Evolutionary conservation across 2,113 vertebrate genomes (phyloP).

Genomic region (Hyla sarda): DNA sequence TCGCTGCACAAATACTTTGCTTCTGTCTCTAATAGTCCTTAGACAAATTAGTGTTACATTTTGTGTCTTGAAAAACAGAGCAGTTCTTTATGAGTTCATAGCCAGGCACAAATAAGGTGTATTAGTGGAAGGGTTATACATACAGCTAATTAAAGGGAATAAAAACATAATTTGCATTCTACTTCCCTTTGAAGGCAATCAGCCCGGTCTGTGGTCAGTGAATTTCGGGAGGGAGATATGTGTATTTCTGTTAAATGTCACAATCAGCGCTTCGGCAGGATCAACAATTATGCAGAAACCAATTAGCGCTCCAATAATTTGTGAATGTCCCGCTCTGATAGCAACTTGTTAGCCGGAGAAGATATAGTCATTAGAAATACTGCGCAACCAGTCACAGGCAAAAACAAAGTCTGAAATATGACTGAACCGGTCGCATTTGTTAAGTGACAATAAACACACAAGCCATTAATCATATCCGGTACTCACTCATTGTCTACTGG

Average conservation of each 20-base stretch:
- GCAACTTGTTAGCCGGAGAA: slow-evolving; percentile 29
- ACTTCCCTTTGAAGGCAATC: background rate
- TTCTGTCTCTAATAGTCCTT: slow-evolving; percentile 45
- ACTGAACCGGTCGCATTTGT: slow-evolving; percentile 20
- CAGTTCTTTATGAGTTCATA: slow-evolving; percentile 36
- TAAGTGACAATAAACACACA: slow-evolving; percentile 29
- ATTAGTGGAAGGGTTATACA: background rate
- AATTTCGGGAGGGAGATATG: background rate
- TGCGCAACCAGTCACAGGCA: slow-evolving; percentile 10
- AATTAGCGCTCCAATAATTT: slow-evolving; percentile 43
- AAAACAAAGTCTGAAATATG: slow-evolving; percentile 35
- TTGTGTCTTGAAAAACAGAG: background rate
- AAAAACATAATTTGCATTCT: slow-evolving; percentile 25
- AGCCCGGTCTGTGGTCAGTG: slow-evolving; percentile 27
- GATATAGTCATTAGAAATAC: slow-evolving; percentile 19
- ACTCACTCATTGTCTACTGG: slow-evolving; percentile 39
- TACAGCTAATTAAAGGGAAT: slow-evolving; percentile 10
- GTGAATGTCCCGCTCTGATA: slow-evolving; percentile 33
- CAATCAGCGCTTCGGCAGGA: background rate
- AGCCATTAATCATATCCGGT: slow-evolving; percentile 36
- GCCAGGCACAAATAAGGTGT: background rate
- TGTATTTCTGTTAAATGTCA: slow-evolving; percentile 38
- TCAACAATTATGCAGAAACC: slow-evolving; percentile 17
- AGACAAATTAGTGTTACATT: slow-evolving; percentile 24
- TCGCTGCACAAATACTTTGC: slow-evolving; percentile 25